These are phyloP conservation scores for Lepidurus arcticus DNA, from an alignment of 1,140 invertebrate species.

Conservation along the genomic window DNA sequence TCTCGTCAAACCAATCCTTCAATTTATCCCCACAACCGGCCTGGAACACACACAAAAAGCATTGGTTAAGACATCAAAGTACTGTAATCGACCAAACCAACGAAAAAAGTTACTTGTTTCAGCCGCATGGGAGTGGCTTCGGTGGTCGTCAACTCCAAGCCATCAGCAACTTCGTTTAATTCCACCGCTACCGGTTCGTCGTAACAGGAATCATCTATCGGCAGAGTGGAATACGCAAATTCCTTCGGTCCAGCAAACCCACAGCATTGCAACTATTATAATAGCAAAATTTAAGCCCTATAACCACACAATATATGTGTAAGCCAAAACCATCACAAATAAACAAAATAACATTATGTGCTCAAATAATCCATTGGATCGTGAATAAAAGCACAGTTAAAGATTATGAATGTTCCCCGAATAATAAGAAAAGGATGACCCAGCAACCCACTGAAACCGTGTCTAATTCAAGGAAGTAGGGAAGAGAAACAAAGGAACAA, in stretches of 20 bases:
- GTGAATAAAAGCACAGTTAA: too few species aligned
- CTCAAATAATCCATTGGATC: too few species aligned
- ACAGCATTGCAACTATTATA: slow-evolving; percentile 46
- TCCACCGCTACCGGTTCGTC: slow-evolving; percentile 34
- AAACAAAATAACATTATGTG: too few species aligned
- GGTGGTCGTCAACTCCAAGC: slow-evolving; percentile 34
- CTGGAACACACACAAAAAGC: not conserved
- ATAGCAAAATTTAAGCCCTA: too few species aligned
- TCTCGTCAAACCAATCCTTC: slow-evolving; percentile 33
- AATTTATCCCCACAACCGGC: slow-evolving; percentile 32
- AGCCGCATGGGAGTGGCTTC: not conserved
- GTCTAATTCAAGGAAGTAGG: slow-evolving; percentile 14
- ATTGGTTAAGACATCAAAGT: not conserved
- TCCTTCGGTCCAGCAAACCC: slow-evolving; percentile 47
- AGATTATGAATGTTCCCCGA: not conserved
- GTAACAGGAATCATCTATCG: slow-evolving; percentile 47
- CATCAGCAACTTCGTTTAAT: slow-evolving; percentile 17
- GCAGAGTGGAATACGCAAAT: slow-evolving; percentile 46
- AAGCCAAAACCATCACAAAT: too few species aligned
- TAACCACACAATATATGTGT: too few species aligned
- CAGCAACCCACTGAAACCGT: not conserved
- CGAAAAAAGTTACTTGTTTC: not conserved
- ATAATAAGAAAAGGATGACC: not conserved
- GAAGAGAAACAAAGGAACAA: slow-evolving; percentile 7
- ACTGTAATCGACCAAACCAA: not conserved